Percentiles rank a stretch among this genome's conserved stretches.
phyloP scores from a whole-genome alignment of 2,113 vertebrate species.

The Tenebrosternarchus preto region DNA sequence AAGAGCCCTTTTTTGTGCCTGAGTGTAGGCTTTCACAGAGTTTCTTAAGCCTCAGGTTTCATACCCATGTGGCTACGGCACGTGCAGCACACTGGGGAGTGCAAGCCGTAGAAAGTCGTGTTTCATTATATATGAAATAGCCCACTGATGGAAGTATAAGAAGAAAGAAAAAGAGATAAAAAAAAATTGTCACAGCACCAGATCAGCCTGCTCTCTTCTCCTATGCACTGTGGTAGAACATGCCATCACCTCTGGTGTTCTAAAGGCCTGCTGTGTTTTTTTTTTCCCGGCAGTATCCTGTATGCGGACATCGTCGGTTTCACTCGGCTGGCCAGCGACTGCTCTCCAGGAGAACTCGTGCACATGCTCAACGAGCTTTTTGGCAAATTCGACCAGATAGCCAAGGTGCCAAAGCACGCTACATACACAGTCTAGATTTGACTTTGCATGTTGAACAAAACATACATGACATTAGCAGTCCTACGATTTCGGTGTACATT shows the following conservation, averaged over 20 bases:
- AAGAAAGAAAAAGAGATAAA: neutral
- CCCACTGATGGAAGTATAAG: neutral
- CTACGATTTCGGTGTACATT: neutral
- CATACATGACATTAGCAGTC: neutral
- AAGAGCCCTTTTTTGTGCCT: constrained; percentile 7
- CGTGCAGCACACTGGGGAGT: constrained; percentile 1
- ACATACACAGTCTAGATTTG: neutral
- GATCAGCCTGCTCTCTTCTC: neutral
- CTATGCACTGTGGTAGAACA: neutral
- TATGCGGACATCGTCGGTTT: constrained; percentile 98
- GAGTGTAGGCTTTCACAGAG: constrained; percentile 12
- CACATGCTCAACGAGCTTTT: constrained; percentile 98
- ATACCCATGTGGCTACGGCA: neutral
- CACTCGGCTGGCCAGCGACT: constrained; percentile 94
- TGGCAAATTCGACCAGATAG: constrained; percentile 97
- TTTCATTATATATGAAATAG: neutral
- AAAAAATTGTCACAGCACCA: constrained; percentile 13
- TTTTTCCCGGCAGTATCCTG: constrained; percentile 80
- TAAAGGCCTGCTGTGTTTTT: constrained; percentile 6
- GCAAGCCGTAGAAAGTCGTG: neutral
- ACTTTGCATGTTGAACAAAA: too few species aligned
- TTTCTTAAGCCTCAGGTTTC: neutral
- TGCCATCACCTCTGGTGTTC: neutral
- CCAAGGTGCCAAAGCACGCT: constrained; percentile 81
- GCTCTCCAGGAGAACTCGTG: constrained; percentile 92